Evolutionary conservation across 37 sponge, comb jelly and placozoan genomes (phyloP), one percentile per base, ranked within the genome.

Genomic region (Eunapius fragilis): DNA sequence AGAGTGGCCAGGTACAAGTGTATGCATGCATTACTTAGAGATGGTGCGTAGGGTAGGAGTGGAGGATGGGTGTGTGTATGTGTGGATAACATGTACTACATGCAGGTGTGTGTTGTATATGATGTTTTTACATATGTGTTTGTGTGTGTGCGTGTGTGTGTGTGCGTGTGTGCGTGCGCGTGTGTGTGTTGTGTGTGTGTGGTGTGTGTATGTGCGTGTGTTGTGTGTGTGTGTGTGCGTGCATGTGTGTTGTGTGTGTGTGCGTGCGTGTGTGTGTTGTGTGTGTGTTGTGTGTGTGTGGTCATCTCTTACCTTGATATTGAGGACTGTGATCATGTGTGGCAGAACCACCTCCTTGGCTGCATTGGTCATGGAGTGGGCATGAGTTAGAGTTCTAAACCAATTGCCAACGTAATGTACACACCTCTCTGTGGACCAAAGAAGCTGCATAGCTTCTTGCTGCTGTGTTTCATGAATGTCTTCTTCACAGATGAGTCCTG

Each of bases 271-370:
- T 41, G 41, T n/a, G 41, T 41, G 6, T 6, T 41, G 41, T 3
- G 41, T 3, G 6, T 6, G 41, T 3, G 41, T 9, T 3, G 41
- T 3, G 41, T 3, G 41, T 3, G 6, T 3, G 41, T 3, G 41
- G 41, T 3, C 41, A 41, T 6, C 6, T 41, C 41, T 41, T 41
- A 41, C 41, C 88, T 98, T 98, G 94, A 96, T 95, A 71, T 98
- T 98, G 31, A 96, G 92, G 84, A 96, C 96, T 12, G 99, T 98
- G 74, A 98, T 96, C 93, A 96, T 92, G 80, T 98, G 99, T 34
- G 94, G 95, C 26, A 98, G 89, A n/a, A 98, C 87, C 37, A 96
- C 88, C 72, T 98, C 99, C 25, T 96, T 98, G 31, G 99, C 97
- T 92, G 69, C 4, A 75, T 30, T 31, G 14, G n/a, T 13, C 75